A percentile compares a stretch with the other conserved stretches of the same genome.
phyloP scores from a whole-genome alignment of 2,113 vertebrate species.

The Pseudorasbora parva region DNA sequence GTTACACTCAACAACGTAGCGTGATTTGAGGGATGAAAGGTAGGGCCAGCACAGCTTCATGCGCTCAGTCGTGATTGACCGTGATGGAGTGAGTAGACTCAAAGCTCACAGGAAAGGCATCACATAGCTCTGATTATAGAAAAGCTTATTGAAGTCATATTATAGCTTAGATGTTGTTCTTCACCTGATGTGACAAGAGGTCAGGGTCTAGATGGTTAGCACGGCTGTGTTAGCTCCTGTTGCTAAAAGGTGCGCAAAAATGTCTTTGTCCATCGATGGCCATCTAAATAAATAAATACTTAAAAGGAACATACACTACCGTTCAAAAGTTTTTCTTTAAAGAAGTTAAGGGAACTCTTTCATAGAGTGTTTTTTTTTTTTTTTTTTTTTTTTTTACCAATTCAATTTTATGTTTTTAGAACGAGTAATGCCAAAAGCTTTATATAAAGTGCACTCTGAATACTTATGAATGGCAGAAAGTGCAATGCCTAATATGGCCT shows the following conservation, averaged over 20 bases:
- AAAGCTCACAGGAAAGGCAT: background rate
- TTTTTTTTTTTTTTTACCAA: too few relatives aligned
- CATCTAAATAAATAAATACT: background rate
- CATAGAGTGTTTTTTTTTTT: too few relatives aligned
- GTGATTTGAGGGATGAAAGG: slow-evolving; percentile 2
- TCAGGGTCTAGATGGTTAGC: background rate
- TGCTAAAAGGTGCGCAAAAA: background rate
- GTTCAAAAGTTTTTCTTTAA: too few relatives aligned
- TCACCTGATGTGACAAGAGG: slow-evolving; percentile 8
- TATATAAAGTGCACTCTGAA: too few relatives aligned
- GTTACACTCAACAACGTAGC: background rate
- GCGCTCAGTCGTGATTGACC: background rate
- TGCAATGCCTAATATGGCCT: too few relatives aligned
- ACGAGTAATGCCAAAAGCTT: too few relatives aligned
- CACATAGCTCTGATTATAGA: slow-evolving; percentile 1
- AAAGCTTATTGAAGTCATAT: slow-evolving; percentile 19
- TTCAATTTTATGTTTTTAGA: background rate
- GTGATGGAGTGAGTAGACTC: background rate
- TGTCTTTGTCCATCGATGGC: background rate
- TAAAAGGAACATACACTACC: background rate
- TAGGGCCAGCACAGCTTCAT: background rate
- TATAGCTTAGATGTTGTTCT: slow-evolving; percentile 1
- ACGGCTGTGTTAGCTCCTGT: background rate
- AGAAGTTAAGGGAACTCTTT: too few relatives aligned
- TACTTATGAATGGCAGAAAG: too few relatives aligned